Percentiles rank a stretch among this genome's conserved stretches.
Evolutionary conservation across 2,888 invertebrate genomes (phyloP).

Genomic region (Pseudolycoriella hygida): DNA sequence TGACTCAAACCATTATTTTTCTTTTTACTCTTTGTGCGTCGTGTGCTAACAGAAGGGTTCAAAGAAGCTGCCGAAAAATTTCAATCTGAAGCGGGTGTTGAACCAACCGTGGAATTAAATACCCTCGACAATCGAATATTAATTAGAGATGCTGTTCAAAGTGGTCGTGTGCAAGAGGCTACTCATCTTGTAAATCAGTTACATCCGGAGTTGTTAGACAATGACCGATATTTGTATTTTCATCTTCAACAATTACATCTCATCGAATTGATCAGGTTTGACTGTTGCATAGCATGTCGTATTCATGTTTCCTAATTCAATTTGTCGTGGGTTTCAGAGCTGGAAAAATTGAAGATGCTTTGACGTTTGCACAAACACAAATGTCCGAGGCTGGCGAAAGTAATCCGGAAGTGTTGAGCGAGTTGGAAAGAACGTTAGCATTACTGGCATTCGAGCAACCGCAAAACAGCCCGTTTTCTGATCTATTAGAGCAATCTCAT

Average conservation of each 20-base stretch:
- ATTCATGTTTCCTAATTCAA: not conserved
- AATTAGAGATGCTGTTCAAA: constrained; percentile 86
- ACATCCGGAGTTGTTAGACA: constrained; percentile 87
- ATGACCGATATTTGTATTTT: constrained; percentile 88
- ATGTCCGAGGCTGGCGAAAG: constrained; percentile 72
- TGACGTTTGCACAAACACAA: constrained; percentile 73
- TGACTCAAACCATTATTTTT: not conserved
- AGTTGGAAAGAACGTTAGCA: constrained; percentile 86
- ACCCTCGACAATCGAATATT: constrained; percentile 81
- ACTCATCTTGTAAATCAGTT: constrained; percentile 84
- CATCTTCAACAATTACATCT: constrained; percentile 51
- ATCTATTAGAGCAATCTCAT: constrained; percentile 82
- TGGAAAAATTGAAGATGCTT: constrained; percentile 64
- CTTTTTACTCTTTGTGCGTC: not conserved
- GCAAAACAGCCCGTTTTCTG: constrained; percentile 84
- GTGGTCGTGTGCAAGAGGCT: constrained; percentile 81
- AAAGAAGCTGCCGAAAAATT: constrained; percentile 97
- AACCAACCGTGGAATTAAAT: constrained; percentile 59
- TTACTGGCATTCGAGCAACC: constrained; percentile 94
- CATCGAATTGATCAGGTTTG: constrained; percentile 25
- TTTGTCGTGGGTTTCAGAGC: constrained; percentile 28
- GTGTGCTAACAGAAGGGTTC: constrained; percentile 78
- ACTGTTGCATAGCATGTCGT: too few relatives aligned
- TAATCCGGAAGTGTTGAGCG: constrained; percentile 45
- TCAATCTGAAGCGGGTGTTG: constrained; percentile 80